Evolutionary conservation across 53 echinoderm and acorn worm species (phyloP).

Genomic region (Arbacia lixula): DNA sequence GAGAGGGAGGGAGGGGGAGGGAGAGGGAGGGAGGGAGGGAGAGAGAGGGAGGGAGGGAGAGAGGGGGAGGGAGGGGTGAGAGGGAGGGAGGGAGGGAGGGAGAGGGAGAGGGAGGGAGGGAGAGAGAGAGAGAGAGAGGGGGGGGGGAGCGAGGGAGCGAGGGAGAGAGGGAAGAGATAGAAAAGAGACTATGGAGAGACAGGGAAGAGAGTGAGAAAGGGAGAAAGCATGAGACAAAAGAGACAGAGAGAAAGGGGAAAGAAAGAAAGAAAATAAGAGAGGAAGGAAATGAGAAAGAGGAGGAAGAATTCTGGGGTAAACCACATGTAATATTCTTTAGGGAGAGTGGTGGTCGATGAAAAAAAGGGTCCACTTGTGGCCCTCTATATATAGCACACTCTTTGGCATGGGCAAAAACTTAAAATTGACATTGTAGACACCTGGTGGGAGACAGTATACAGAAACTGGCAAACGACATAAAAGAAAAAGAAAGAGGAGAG

Average conservation of each 20-base stretch:
- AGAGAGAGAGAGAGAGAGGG: neutral
- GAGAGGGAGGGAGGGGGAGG: neutral
- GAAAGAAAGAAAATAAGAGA: neutral
- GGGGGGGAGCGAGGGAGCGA: neutral
- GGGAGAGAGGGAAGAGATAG: neutral
- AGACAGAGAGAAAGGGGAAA: neutral
- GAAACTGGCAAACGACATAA: too few species aligned
- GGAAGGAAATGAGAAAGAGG: neutral
- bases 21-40: neutral
- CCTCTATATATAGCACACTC: too few species aligned
- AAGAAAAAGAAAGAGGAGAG: too few species aligned
- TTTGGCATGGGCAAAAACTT: too few species aligned
- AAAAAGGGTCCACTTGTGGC: too few species aligned
- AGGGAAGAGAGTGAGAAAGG: neutral
- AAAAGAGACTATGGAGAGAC: neutral
- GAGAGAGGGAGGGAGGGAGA: neutral
- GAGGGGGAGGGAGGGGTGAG: neutral
- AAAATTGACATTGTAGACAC: too few species aligned
- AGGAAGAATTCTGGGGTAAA: too few species aligned
- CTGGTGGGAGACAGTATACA: too few species aligned
- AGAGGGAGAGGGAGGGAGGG: neutral
- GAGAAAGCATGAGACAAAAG: neutral
- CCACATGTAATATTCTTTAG: too few species aligned
- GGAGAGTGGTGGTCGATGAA: too few species aligned
- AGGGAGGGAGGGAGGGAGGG: neutral